Base-by-base conservation (phyloP, 2,888 invertebrate species). In the Alsophila aescularia region DNA sequence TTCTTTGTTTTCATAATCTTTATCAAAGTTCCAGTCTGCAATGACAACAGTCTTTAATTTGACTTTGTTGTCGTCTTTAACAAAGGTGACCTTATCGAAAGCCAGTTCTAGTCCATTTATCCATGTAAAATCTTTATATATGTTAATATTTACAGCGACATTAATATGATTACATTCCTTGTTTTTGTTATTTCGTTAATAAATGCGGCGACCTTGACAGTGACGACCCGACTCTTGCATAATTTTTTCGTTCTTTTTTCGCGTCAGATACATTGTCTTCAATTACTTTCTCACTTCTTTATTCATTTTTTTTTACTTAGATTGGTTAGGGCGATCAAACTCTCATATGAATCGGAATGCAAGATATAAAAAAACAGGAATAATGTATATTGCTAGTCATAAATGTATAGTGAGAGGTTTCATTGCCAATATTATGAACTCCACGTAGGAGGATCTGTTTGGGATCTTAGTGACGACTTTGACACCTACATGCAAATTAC, bases 401-500 rank as follows among this genome's bases (percentile, higher is more conserved):
- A 24, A 24, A n/a, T n/a, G n/a, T n/a, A 24, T 24, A 24, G 7
- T 6, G 24, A 7, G 24, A 24, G 24, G n/a, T n/a, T 24, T 24
- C 7, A 6, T 10, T 29, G n/a, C 10, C 4, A 29, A 29, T n/a
- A 4, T 29, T 1, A n/a, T n/a, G 3, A 29, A 36, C 18, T n/a
- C 37, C 15, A 31, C 12, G 15, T 29, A 15, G 14, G n/a, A 16
- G 31, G 16, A 2, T 3, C 4, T 12, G 27, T 21, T 44, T 27
- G 32, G 21, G 21, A 13, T 15, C 31, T 31, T 27, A 12, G 34
- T 27, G 24, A 24, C 13, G 31, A 14, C 12, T 36, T 39, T 10
- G 12, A 48, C 53, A 39, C 53, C 53, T 31, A 53, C 53, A 31
- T 42, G 42, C 32, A 48, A 48, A 53, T 48, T 34, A 42, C 7